A percentile compares a stretch with the other conserved stretches of the same genome.
phyloP scores from a whole-genome alignment of 2,797 vertebrate genomes.

The Lepilemur ruficaudatus region DNA sequence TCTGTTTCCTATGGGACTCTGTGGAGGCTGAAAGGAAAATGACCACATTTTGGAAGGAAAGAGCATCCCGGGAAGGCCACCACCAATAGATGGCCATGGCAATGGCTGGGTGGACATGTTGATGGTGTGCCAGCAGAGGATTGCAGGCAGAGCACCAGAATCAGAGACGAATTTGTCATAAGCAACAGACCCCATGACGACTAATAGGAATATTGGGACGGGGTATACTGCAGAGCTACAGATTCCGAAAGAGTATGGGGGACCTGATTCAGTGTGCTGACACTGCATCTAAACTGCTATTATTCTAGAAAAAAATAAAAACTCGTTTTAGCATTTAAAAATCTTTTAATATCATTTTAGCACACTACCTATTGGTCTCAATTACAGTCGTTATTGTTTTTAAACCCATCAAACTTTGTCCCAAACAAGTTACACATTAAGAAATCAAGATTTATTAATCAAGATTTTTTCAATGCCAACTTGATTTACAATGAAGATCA shows the following conservation, averaged over 20 bases:
- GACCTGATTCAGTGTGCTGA: background rate
- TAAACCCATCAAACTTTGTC: background rate
- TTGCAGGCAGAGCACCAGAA: background rate
- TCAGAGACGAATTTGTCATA: background rate
- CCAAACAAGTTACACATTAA: background rate
- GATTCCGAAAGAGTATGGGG: background rate
- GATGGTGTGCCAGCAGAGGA: accelerated
- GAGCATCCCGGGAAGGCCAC: accelerated
- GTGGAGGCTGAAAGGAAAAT: background rate
- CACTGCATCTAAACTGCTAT: background rate
- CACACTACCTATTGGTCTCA: background rate
- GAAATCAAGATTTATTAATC: background rate
- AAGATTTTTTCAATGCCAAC: background rate
- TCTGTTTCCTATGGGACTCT: background rate
- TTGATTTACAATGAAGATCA: conserved; percentile 34
- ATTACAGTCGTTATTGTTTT: background rate
- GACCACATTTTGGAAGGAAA: background rate
- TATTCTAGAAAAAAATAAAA: background rate
- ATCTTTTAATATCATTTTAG: background rate
- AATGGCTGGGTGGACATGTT: background rate
- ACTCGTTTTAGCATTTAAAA: background rate
- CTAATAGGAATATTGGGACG: background rate
- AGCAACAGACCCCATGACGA: background rate
- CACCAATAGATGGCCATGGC: background rate
- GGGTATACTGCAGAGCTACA: accelerated